A percentile compares a stretch with the other conserved stretches of the same genome.
These are phyloP conservation scores for Stictonetta naevosa DNA, from an alignment of 2,113 vertebrate species.

Conservation along the genomic window DNA sequence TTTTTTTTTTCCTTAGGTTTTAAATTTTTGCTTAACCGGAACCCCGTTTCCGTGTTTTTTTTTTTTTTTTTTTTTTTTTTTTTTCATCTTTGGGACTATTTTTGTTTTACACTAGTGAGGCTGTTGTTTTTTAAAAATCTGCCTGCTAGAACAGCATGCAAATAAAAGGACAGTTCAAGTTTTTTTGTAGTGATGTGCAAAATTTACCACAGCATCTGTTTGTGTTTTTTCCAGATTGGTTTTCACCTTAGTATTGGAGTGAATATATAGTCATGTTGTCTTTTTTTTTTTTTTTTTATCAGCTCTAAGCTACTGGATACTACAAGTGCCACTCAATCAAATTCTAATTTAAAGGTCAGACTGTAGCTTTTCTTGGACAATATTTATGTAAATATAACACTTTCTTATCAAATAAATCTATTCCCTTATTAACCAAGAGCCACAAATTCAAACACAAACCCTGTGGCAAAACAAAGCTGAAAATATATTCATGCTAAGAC, in stretches of 20 bases:
- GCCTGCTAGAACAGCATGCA: neutral
- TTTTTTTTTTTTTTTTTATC: constrained; percentile 15
- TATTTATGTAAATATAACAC: neutral
- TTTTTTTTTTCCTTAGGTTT: neutral
- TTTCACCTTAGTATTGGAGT: neutral
- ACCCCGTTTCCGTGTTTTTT: neutral
- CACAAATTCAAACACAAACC: neutral
- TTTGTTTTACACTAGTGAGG: neutral
- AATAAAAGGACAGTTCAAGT: neutral
- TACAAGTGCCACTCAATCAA: neutral
- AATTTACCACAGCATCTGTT: neutral
- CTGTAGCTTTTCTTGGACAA: neutral
- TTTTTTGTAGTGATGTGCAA: neutral
- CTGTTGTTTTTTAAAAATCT: constrained; percentile 25
- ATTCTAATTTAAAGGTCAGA: neutral
- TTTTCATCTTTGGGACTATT: constrained; percentile 39
- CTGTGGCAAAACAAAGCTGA: neutral
- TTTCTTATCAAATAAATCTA: neutral
- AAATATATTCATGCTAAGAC: neutral
- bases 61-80: neutral
- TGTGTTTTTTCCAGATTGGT: neutral
- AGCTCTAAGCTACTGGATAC: neutral
- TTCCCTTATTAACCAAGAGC: neutral
- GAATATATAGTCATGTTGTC: neutral
- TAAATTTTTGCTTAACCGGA: constrained; percentile 9